A percentile compares a stretch with the other conserved stretches of the same genome.
Conservation (phyloP, 2,888 invertebrate genomes). For the Melanargia galathea region DNA sequence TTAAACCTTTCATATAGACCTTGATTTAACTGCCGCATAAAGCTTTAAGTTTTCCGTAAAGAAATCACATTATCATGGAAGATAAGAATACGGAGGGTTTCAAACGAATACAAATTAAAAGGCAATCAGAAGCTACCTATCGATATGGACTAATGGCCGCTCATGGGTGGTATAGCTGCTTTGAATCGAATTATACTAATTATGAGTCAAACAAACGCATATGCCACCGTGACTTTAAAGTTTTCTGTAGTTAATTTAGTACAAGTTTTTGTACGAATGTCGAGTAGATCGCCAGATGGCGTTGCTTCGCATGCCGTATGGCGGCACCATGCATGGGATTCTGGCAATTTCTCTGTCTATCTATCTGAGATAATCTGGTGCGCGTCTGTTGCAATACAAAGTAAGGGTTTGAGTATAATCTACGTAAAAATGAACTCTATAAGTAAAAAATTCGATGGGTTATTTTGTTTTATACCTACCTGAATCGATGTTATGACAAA, state of each 20-base stretch:
- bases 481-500: no score
- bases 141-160: not conserved
- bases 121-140: not conserved
- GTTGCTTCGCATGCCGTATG: constrained; percentile 64
- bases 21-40: no score
- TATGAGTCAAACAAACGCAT: constrained; percentile 54
- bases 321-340: constrained; percentile 49
- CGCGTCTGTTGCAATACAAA: constrained; percentile 43
- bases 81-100: no score
- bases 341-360: constrained; percentile 68
- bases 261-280: constrained; percentile 59
- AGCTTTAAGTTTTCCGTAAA: no score
- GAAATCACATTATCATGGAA: no score
- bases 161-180: not conserved
- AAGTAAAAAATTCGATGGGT: no score
- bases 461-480: no score
- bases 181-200: constrained; percentile 54
- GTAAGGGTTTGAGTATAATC: not conserved
- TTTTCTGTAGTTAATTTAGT: constrained; percentile 57
- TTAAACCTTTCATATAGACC: no score
- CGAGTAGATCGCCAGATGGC: constrained; percentile 62
- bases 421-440: constrained; percentile 4
- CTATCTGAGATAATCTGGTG: constrained; percentile 61
- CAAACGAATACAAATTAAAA: not conserved
- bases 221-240: constrained; percentile 68